Evolutionary conservation across 1,140 invertebrate genomes (phyloP), one percentile per base, ranked within the genome.

Genomic region (Cataglyphis hispanica): DNA sequence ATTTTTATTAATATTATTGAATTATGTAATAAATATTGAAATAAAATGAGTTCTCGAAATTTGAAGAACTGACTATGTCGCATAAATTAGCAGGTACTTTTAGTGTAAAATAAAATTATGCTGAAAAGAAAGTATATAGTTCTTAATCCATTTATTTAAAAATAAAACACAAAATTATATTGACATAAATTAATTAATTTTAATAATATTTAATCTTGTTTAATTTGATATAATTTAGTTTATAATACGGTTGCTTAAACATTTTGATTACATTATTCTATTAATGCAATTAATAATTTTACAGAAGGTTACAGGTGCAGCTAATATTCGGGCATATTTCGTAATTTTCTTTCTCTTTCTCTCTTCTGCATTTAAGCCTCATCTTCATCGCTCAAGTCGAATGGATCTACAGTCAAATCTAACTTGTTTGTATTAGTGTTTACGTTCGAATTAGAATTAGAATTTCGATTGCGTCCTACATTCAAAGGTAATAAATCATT

Each of bases 221-320:
- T 60, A n/a, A 22, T 25, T 25, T 8, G 0, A 6, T 8, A 8
- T 58, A 60, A 11, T 60, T 60, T 60, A 60, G 56, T 25, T 60
- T 25, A 5, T 4, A 46, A 43, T 25, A 22, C 11, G 0, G 13
- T 58, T 53, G 25, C 6, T 50, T 50, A 7, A 34, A 19, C 8
- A 56, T 4, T 34, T 64, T 64, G 0, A 8, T 50, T 77, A 43
- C n/a, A 64, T 63, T 16, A 46, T 77, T 61, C 64, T 78, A 56
- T 80, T 67, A 53, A 22, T 11, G 22, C 13, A 37, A 78, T 16
- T 56, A 2, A 64, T 67, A 67, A 16, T 80, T 27, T 34, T 66
- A 56, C 19, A 25, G 31, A 50, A 53, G 22, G 22, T 67, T 22
- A 53, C 10, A 58, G 19, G 13, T 22, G 27, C 16, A 60, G 6